Base-by-base conservation (phyloP, 2,113 vertebrate species). In the Ictalurus punctatus region DNA sequence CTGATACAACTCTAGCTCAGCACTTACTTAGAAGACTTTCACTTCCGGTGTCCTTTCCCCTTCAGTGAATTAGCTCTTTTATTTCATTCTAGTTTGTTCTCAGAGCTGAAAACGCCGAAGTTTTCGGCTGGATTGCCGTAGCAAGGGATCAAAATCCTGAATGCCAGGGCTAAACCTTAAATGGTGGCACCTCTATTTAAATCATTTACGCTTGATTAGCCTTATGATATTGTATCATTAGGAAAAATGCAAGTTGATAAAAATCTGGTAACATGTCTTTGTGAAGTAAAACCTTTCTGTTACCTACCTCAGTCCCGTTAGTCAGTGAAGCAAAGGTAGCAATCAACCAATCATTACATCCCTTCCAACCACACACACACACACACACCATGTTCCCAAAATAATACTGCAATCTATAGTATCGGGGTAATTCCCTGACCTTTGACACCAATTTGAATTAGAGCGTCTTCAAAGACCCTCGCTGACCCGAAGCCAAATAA, bases 401-500 rank as follows among this genome's bases (percentile, higher is more conserved):
- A 78, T 67, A n/a, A 54, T 37, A 3, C 19, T 8, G 19, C 19
- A 80, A 87, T 54, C 40, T 7, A 10, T 23, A 10, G 74, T 30
- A 81, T 81, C 17, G 44, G 58, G 59, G 13, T 9, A 25, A 27
- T 86, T 6, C 37, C 6, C 27, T 63, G 40, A 65, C 76, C 58
- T 65, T 87, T 80, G 58, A 80, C 67, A 17, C 17, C 21, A 87
- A 37, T 58, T 61, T 85, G 59, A 83, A 69, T 69, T 58, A n/a
- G 48, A 73, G 19, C 23, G 27, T 71, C 21, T 71, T 86, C 83
- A 58, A 80, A 69, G 83, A 86, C 67, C 86, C 69, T 56, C 27
- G 44, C n/a, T 1, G 40, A 23, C 67, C 67, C 7, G 58, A 83
- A 85, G 82, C 56, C 58, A 48, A 61, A 65, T 48, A 63, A 78